These are phyloP conservation scores for Datnioides undecimradiatus DNA, from an alignment of 2,113 vertebrate species.

Conservation along the genomic window DNA sequence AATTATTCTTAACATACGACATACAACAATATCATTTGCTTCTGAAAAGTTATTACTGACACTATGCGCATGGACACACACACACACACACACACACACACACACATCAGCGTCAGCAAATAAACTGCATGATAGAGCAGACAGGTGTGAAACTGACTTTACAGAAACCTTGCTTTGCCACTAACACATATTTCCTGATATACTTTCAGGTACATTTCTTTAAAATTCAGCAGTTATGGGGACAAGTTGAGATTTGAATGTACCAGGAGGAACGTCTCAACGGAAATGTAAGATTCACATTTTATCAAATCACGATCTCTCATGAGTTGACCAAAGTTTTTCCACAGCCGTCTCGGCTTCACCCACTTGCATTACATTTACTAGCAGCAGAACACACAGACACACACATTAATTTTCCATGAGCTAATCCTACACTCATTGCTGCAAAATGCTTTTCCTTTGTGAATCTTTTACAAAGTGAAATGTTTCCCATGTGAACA, in stretches of 20 bases:
- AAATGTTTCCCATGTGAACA: background rate
- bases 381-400: background rate
- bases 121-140: background rate
- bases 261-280: background rate
- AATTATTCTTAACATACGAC: too few relatives aligned
- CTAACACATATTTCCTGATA: background rate
- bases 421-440: background rate
- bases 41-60: background rate
- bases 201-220: background rate
- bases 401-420: constrained; percentile 26
- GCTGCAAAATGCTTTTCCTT: background rate
- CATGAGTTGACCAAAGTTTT: constrained; percentile 38
- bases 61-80: background rate
- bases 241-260: constrained; percentile 58
- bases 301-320: constrained; percentile 73
- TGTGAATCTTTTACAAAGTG: background rate
- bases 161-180: background rate
- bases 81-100: background rate
- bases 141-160: background rate
- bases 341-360: constrained; percentile 57
- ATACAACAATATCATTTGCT: too few relatives aligned
- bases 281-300: constrained; percentile 52
- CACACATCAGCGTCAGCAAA: background rate
- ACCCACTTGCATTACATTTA: constrained; percentile 40
- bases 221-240: background rate